Evolutionary conservation across 2,113 vertebrate genomes (phyloP).

Genomic region (Lutjanus erythropterus): DNA sequence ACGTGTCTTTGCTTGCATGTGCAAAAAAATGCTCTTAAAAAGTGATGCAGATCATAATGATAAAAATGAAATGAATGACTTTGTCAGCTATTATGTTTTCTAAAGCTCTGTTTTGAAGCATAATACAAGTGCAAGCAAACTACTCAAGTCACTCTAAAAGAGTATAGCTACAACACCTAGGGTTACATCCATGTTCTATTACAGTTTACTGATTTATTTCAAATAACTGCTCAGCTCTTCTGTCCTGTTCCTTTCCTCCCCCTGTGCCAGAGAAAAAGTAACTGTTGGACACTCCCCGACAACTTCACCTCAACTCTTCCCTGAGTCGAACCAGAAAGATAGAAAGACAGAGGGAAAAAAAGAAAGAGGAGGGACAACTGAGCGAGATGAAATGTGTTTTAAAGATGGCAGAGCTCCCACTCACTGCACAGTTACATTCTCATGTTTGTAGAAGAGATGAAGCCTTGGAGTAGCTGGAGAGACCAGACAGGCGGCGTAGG

Average conservation of each 20-base stretch:
- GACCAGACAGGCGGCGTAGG: slow-evolving; percentile 58
- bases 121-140: background rate
- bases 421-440: slow-evolving; percentile 66
- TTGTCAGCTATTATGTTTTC: background rate
- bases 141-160: background rate
- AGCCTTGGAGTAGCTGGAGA: slow-evolving; percentile 52
- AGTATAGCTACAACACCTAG: background rate
- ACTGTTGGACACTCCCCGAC: slow-evolving; percentile 55
- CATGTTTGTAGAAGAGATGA: slow-evolving; percentile 68
- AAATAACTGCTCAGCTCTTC: slow-evolving; percentile 50
- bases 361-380: slow-evolving; percentile 47
- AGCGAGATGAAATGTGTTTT: slow-evolving; percentile 74
- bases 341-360: slow-evolving; percentile 31
- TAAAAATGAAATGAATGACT: background rate
- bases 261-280: slow-evolving; percentile 45
- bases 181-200: slow-evolving; percentile 1
- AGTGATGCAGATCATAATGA: background rate
- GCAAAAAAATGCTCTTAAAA: no score
- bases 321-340: slow-evolving; percentile 46
- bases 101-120: background rate
- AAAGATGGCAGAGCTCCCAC: slow-evolving; percentile 75
- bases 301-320: slow-evolving; percentile 58
- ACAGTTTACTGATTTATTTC: slow-evolving; percentile 11
- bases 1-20: no score
- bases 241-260: slow-evolving; percentile 9